Evolutionary conservation across 1,140 invertebrate species (phyloP), one percentile per base, ranked within the genome.

Genomic region (Archegozetes longisetosus): DNA sequence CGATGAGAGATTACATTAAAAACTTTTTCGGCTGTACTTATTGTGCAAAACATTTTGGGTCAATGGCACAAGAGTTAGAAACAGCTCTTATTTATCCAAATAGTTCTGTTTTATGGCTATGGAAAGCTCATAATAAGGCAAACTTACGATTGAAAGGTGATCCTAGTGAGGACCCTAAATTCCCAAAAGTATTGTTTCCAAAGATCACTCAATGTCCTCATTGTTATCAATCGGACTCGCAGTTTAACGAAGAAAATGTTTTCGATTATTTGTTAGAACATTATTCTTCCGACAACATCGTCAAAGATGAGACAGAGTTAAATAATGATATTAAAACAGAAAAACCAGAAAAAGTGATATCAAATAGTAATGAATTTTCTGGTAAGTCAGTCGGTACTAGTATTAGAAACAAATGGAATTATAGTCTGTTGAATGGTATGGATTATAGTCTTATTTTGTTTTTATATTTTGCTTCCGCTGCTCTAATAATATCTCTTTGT

Each of bases 11-110:
- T 14, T 98, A 95, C 68, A 80, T 98, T 28, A 84, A 85, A 67
- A 69, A 89, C 71, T 98, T 94, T 74, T 96, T 98, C 74, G 86
- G 90, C 3, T 98, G 95, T 72, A 76, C 79, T 25, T 84, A 93
- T 62, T 98, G 95, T 71, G 78, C 84, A 2, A 25, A 27, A 12
- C 90, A 98, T 76, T 98, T 98, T 69, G 72, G 82, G 61, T 70
- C 76, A 62, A 92, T 93, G 86, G 22, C 61, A 1, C 23, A n/a
- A n/a, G 48, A 58, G 13, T n/a, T 64, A 65, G 76, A 85, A 57
- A 78, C 78, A 64, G 77, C 81, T 60, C 81, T 91, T 0, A 73
- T 74, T 23, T 78, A 77, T 53, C 76, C 79, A 61, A 78, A 86
- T 54, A 84, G 88, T 48, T 79, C 82, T 20, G 79, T 95, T 1